Conservation (phyloP, 2,888 invertebrate species). For the Drosophila meridionalis region DNA sequence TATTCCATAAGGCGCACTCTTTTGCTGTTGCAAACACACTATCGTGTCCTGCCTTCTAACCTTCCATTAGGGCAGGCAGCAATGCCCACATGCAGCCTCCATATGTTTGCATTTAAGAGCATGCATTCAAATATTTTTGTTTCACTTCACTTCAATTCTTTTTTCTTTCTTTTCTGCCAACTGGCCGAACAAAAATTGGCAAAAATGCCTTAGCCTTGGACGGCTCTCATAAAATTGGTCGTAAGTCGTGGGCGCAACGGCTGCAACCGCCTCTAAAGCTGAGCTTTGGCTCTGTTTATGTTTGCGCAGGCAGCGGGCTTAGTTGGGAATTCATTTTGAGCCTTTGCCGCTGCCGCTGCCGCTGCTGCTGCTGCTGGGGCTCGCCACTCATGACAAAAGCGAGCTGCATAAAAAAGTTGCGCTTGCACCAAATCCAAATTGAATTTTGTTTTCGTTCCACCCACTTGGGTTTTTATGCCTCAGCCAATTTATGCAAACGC, state of each 20-base stretch:
- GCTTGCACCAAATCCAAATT: constrained; percentile 74
- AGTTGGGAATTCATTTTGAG: constrained; percentile 42
- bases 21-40: constrained; percentile 48
- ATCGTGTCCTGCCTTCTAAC: constrained; percentile 54
- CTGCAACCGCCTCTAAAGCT: constrained; percentile 36
- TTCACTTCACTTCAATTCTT: not conserved
- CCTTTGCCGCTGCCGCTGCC: constrained; percentile 8
- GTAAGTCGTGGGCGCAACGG: constrained; percentile 68
- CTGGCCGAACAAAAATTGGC: constrained; percentile 42
- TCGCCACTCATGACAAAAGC: constrained; percentile 41
- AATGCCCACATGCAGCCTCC: constrained; percentile 38
- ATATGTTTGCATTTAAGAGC: constrained; percentile 60
- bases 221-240: constrained; percentile 52
- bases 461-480: constrained; percentile 52
- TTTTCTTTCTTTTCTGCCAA: constrained; percentile 10
- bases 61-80: constrained; percentile 35
- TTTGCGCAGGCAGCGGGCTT: constrained; percentile 39
- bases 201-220: constrained; percentile 41
- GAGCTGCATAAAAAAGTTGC: constrained; percentile 45
- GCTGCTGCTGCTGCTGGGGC: constrained; percentile 7
- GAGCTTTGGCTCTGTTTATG: constrained; percentile 65
- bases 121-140: constrained; percentile 26
- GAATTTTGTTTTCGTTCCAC: constrained; percentile 62
- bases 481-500: constrained; percentile 78
- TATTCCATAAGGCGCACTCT: constrained; percentile 7